Conservation (phyloP, 2,888 invertebrate genomes). For the Zaprionus lineosus region DNA sequence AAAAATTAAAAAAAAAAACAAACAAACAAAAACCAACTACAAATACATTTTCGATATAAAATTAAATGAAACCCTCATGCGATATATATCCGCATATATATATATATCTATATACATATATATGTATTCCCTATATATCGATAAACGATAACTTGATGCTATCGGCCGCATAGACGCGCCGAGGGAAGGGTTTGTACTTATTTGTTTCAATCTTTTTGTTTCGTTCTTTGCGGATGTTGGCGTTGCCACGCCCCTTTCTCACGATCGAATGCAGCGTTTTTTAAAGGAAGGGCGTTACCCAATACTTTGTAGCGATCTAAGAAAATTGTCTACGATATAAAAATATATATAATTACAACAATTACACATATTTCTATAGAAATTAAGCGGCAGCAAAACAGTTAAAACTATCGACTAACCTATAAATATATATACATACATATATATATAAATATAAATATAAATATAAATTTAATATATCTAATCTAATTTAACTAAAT, state of each 20-base stretch:
- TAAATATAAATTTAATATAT: conserved; percentile 46
- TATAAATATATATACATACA: conserved; percentile 59
- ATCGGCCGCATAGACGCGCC: too few relatives aligned
- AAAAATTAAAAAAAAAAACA: conserved; percentile 62
- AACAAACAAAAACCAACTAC: conserved; percentile 51
- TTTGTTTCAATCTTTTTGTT: too few relatives aligned
- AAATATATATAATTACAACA: conserved; percentile 27
- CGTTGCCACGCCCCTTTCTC: background rate
- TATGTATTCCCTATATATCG: conserved; percentile 15
- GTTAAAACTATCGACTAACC: conserved; percentile 56
- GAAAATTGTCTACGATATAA: conserved; percentile 6
- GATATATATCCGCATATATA: conserved; percentile 8
- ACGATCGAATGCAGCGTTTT: conserved; percentile 13
- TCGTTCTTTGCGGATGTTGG: too few relatives aligned
- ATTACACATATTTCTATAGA: conserved; percentile 66
- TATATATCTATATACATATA: conserved; percentile 11
- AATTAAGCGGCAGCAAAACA: conserved; percentile 58
- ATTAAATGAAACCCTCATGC: conserved; percentile 63
- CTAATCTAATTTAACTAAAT: too few relatives aligned
- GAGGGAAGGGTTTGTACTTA: conserved; percentile 9
- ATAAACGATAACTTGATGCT: too few relatives aligned
- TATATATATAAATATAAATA: conserved; percentile 46
- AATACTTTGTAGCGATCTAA: conserved; percentile 38
- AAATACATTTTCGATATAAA: conserved; percentile 79
- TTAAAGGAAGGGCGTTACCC: too few relatives aligned